phyloP scores from a whole-genome alignment of 2,113 vertebrate species.

The Corythaixoides concolor region DNA sequence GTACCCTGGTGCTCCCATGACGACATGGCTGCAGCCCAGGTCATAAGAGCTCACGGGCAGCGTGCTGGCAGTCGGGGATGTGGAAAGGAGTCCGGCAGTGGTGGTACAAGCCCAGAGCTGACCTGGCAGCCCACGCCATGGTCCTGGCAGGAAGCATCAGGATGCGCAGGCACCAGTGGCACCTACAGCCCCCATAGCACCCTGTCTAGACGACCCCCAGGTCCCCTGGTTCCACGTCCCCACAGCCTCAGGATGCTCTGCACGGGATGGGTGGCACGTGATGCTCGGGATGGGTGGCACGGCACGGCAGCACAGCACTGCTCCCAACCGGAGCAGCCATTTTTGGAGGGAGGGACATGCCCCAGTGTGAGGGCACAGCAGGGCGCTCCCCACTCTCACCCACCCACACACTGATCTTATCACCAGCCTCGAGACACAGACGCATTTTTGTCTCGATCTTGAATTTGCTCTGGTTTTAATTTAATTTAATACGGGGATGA shows the following conservation, averaged over 20 bases:
- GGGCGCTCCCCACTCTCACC: neutral
- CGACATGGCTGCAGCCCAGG: neutral
- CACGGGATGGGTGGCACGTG: too few relatives aligned
- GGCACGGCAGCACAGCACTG: rapidly evolving
- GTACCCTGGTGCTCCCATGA: neutral
- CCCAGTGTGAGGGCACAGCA: rapidly evolving
- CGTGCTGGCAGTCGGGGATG: rapidly evolving
- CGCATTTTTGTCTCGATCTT: neutral
- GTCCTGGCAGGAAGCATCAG: neutral
- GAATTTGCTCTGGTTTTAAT: conserved; percentile 44
- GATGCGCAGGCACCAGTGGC: neutral
- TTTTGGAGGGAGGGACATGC: rapidly evolving
- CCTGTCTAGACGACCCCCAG: neutral
- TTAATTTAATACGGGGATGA: neutral
- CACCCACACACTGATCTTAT: neutral
- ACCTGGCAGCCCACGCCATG: neutral
- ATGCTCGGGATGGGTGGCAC: rapidly evolving
- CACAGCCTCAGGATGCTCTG: rapidly evolving
- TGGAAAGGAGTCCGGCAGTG: neutral
- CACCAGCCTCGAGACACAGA: neutral
- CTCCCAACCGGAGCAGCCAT: rapidly evolving
- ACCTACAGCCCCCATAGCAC: neutral
- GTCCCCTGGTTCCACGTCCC: too few relatives aligned
- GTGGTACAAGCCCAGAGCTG: neutral
- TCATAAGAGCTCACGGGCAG: neutral